Percentiles rank a stretch among this genome's conserved stretches.
phyloP scores from a whole-genome alignment of 2,797 vertebrate species.

The Helostoma temminkii region DNA sequence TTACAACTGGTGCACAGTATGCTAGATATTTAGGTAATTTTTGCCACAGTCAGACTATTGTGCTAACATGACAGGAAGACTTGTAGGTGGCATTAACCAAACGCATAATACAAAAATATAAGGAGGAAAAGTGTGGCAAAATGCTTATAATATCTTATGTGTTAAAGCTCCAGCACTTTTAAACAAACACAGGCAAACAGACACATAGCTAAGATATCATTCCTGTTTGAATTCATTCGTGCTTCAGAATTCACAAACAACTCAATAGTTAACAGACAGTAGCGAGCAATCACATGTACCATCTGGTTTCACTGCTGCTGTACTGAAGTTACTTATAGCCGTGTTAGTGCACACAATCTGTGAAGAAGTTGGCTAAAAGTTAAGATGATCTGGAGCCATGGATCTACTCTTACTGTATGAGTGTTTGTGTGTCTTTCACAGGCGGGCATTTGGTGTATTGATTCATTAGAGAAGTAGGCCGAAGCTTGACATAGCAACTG shows the following conservation, averaged over 20 bases:
- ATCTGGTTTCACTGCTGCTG: slow-evolving; percentile 55
- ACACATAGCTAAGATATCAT: slow-evolving; percentile 23
- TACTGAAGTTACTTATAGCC: slow-evolving; percentile 18
- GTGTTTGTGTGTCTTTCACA: slow-evolving; percentile 37
- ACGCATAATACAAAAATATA: slow-evolving; percentile 1
- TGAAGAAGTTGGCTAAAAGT: slow-evolving; percentile 34
- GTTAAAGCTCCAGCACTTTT: slow-evolving; percentile 5
- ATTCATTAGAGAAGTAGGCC: slow-evolving; percentile 71
- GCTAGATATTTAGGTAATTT: neutral
- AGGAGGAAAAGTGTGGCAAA: neutral
- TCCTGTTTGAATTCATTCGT: slow-evolving; percentile 10
- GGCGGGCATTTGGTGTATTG: slow-evolving; percentile 47
- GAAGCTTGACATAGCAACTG: slow-evolving; percentile 58
- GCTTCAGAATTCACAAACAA: slow-evolving; percentile 44
- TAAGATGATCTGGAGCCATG: slow-evolving; percentile 23
- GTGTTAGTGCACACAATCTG: neutral
- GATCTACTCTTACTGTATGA: slow-evolving; percentile 30
- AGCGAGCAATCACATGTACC: slow-evolving; percentile 50
- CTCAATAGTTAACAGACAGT: slow-evolving; percentile 26
- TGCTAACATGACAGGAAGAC: neutral
- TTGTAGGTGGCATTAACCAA: neutral
- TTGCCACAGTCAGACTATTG: neutral
- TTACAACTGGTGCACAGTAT: neutral
- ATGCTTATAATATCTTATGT: neutral
- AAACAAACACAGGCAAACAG: slow-evolving; percentile 50